Evolutionary conservation across 2,113 vertebrate species (phyloP).

Genomic region (Tichodroma muraria): DNA sequence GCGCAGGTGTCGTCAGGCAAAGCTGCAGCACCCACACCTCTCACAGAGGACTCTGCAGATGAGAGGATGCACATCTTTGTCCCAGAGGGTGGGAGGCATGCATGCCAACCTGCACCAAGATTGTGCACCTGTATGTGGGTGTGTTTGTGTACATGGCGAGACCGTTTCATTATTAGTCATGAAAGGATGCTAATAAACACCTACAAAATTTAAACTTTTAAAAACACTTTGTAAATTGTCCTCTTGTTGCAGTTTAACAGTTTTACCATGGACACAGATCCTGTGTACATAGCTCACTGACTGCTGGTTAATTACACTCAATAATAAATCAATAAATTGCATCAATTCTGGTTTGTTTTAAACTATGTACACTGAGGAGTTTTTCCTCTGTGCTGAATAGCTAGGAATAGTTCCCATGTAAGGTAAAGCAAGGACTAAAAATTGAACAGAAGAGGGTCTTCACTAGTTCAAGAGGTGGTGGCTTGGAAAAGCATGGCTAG

Average conservation of each 20-base stretch:
- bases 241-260: background rate
- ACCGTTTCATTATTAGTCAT: background rate
- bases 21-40: background rate
- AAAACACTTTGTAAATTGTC: background rate
- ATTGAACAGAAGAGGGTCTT: background rate
- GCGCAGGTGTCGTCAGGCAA: accelerated
- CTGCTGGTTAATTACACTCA: background rate
- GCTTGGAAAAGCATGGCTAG: accelerated
- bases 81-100: accelerated
- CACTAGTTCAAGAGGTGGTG: background rate
- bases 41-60: accelerated
- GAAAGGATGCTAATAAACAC: background rate
- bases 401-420: background rate
- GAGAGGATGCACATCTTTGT: background rate
- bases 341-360: background rate
- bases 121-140: accelerated
- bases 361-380: background rate
- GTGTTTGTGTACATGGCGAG: background rate
- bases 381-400: background rate
- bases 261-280: background rate
- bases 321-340: background rate
- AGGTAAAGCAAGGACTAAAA: background rate
- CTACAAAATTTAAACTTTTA: background rate
- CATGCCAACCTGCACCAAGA: background rate
- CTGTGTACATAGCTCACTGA: background rate